Evolutionary conservation across 2,888 invertebrate genomes (phyloP).

Genomic region (Micropterix aruncella): DNA sequence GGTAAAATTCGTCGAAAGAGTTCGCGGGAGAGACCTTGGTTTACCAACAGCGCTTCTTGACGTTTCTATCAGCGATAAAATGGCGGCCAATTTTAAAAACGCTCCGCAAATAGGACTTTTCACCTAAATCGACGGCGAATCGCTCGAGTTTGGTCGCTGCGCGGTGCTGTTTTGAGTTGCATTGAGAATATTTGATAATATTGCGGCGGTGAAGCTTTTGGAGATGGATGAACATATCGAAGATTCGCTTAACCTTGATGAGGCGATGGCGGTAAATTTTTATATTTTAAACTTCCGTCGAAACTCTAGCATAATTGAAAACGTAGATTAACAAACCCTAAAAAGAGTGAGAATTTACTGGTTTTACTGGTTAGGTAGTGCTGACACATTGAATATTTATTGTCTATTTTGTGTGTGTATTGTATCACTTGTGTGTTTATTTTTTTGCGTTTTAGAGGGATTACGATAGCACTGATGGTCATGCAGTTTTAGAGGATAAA

Average conservation of each 20-base stretch:
- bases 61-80: constrained; percentile 19
- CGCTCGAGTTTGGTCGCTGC: constrained; percentile 14
- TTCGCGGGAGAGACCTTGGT: constrained; percentile 6
- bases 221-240: constrained; percentile 32
- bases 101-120: not conserved
- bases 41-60: not conserved
- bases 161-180: constrained; percentile 13
- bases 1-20: constrained; percentile 2
- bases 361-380: too few relatives aligned
- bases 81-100: constrained; percentile 37
- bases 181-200: constrained; percentile 9
- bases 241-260: constrained; percentile 28
- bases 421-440: too few relatives aligned
- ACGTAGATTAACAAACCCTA: too few relatives aligned
- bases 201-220: constrained; percentile 5
- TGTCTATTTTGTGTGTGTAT: too few relatives aligned
- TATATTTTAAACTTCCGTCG: not conserved
- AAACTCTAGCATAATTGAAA: too few relatives aligned
- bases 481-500: not conserved
- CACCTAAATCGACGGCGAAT: constrained; percentile 14
- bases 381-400: too few relatives aligned
- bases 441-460: not conserved
- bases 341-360: too few relatives aligned
- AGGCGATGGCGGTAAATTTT: constrained; percentile 24
- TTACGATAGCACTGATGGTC: not conserved